Evolutionary conservation across 64 coral and sea anemone genomes (phyloP).

Genomic region (Actinia tenebrosa): DNA sequence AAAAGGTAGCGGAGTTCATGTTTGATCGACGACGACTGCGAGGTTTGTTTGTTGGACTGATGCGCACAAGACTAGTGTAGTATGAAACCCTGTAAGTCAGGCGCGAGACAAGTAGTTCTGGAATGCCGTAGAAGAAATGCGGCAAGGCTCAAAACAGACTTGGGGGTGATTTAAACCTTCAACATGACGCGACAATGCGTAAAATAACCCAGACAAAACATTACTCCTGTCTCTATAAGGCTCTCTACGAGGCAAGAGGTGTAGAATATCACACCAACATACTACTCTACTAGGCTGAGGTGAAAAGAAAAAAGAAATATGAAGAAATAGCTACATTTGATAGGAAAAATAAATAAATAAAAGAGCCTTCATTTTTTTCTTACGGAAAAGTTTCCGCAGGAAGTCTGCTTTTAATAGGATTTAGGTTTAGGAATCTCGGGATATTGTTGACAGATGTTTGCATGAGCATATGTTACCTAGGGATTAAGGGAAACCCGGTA

Average conservation of each 20-base stretch:
- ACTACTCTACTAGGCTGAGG: background rate
- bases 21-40: background rate
- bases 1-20: background rate
- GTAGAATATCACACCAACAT: background rate
- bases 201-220: conserved; percentile 6
- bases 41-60: background rate
- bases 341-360: no score
- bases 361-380: no score
- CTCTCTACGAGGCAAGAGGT: no score
- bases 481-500: no score
- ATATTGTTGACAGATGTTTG: no score
- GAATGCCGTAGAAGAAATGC: conserved; percentile 8
- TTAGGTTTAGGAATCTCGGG: no score
- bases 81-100: background rate
- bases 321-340: background rate
- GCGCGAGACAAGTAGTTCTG: conserved; percentile 13
- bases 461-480: no score
- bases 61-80: background rate
- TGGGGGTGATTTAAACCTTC: conserved; percentile 26
- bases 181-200: background rate
- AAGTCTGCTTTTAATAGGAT: no score
- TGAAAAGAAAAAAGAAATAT: background rate
- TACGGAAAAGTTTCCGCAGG: no score
- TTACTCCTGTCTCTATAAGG: background rate
- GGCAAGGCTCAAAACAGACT: conserved; percentile 4